Evolutionary conservation across 2,888 invertebrate genomes (phyloP), one percentile per base, ranked within the genome.

Genomic region (Brachyptera risi): DNA sequence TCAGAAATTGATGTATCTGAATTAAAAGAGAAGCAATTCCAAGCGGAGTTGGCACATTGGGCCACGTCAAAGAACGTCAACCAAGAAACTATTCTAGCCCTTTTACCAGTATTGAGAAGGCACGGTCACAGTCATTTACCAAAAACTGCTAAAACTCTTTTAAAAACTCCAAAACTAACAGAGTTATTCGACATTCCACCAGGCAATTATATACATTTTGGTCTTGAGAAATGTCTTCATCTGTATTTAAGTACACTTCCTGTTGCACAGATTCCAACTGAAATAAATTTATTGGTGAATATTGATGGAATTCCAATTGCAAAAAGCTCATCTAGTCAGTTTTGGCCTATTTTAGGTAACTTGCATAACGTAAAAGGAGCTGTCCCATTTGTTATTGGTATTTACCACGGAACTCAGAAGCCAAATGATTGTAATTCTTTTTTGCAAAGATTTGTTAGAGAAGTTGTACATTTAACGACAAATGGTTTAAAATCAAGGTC

Each of bases 271-370:
- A 13, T 31, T 21, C 27, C 24, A 21, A 7, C 27, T 15, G 17
- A 26, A n/a, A 27, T 59, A 21, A 50, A 37, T 15, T 3, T 59
- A 3, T 19, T 40, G 3, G 27, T 51, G 19, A 51, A 58, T 44
- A 26, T 61, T 44, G 67, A 66, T 58, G 67, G 67, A 5, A 31
- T 67, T 17, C 66, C 65, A 3, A 50, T 67, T 4, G 60, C 63
- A n/a, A 63, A 61, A 37, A 66, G 65, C 57, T 50, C 57, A 1
- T 57, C 58, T 9, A 54, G 59, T 24, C 60, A 62, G 44, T 58
- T 67, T 56, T 67, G 66, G 67, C 66, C 67, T 7, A 63, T 65
- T 54, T 54, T 67, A 38, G 56, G 57, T 1, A 37, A n/a, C 11
- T 1, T 63, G 11, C 40, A 49, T 17, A 37, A 58, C n/a, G 31